Conservation (phyloP, 2,797 vertebrate genomes). For the Sebastes wilsoni region DNA sequence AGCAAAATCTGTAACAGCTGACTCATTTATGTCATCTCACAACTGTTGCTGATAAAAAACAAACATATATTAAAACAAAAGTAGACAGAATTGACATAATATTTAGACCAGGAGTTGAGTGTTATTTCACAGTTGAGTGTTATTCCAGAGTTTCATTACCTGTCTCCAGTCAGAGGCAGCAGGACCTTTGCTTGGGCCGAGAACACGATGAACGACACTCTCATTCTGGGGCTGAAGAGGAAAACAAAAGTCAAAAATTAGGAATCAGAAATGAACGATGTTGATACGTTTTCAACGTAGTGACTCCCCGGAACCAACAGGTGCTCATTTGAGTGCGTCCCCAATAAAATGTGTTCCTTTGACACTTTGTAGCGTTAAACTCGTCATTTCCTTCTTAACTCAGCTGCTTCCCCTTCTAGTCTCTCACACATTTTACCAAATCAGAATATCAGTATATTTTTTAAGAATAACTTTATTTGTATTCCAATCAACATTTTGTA, state of each 20-base stretch:
- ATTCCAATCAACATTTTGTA: too few species aligned
- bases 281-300: too few species aligned
- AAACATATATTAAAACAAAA: not conserved
- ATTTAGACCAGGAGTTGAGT: not conserved
- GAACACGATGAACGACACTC: constrained; percentile 94
- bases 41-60: not conserved
- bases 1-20: not conserved
- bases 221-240: constrained; percentile 88
- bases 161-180: constrained; percentile 93
- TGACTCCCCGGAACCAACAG: too few species aligned
- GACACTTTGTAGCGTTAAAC: too few species aligned
- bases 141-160: constrained; percentile 74
- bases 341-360: too few species aligned
- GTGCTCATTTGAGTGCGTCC: too few species aligned
- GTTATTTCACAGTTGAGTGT: not conserved
- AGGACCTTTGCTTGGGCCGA: constrained; percentile 85
- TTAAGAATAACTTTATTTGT: too few species aligned
- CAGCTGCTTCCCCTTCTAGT: too few species aligned
- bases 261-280: not conserved
- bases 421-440: too few species aligned
- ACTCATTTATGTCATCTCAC: not conserved
- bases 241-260: constrained; percentile 31
- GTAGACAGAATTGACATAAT: not conserved
- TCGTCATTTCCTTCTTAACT: too few species aligned
- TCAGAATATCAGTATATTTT: too few species aligned